Percentiles rank a stretch among this genome's conserved stretches.
phyloP scores from a whole-genome alignment of 1,140 invertebrate genomes.

The Campodea augens region DNA sequence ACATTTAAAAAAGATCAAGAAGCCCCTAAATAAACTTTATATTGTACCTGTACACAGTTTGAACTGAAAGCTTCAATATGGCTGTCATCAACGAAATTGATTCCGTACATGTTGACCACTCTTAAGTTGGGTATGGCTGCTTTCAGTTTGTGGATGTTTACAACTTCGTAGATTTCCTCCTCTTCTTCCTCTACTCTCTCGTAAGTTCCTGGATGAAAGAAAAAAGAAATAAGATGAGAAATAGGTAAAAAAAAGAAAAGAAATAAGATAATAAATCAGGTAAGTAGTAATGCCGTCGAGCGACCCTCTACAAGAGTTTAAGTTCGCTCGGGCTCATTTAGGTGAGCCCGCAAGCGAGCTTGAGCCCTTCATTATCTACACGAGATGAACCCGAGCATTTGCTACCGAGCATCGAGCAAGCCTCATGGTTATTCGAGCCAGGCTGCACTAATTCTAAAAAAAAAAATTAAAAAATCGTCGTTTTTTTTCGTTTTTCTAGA shows the following conservation, averaged over 20 bases:
- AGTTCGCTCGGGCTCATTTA: no score
- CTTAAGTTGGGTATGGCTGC: constrained; percentile 85
- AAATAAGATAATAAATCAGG: neutral
- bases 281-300: no score
- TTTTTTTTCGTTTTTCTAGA: no score
- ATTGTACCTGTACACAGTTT: constrained; percentile 69
- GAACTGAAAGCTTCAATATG: constrained; percentile 96
- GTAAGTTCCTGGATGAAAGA: constrained; percentile 60
- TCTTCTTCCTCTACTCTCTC: constrained; percentile 98
- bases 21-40: constrained; percentile 1
- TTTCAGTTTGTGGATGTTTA: constrained; percentile 97
- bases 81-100: constrained; percentile 95
- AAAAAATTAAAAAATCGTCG: no score
- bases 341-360: no score
- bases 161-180: constrained; percentile 98
- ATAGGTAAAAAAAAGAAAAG: no score
- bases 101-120: constrained; percentile 91
- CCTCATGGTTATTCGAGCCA: no score
- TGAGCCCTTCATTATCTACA: no score
- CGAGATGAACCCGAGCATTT: no score
- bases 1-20: neutral
- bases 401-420: no score
- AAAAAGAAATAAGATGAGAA: neutral
- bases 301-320: no score
- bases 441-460: no score